Evolutionary conservation across 2,797 vertebrate species (phyloP).

Genomic region (Melanotaenia boesemani): DNA sequence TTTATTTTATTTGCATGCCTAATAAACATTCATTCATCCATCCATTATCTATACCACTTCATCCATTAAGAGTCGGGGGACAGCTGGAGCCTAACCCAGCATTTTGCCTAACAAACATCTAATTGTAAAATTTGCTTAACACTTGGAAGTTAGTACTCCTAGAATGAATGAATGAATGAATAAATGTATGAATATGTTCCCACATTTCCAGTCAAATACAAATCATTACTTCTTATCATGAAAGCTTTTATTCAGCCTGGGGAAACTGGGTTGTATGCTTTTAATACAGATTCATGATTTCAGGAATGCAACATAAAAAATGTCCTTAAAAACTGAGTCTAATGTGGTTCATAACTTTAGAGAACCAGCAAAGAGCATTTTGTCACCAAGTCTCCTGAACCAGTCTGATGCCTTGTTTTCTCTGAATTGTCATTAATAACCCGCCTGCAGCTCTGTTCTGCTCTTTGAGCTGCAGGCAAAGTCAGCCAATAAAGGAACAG

Average conservation of each 20-base stretch:
- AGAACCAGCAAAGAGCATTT: not conserved
- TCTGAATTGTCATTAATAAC: constrained; percentile 23
- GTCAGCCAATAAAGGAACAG: constrained; percentile 68
- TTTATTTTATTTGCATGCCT: not conserved
- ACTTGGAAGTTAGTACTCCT: too few species aligned
- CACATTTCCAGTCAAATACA: too few species aligned
- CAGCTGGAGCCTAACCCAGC: too few species aligned
- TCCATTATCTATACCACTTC: too few species aligned
- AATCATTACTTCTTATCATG: too few species aligned
- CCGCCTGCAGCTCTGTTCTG: constrained; percentile 37
- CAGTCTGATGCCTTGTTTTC: constrained; percentile 7
- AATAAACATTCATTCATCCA: too few species aligned
- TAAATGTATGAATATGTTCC: too few species aligned
- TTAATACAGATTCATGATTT: not conserved
- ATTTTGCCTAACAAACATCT: too few species aligned
- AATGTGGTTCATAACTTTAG: constrained; percentile 14
- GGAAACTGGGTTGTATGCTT: not conserved
- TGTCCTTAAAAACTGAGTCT: not conserved
- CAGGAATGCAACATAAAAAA: not conserved
- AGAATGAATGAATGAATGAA: too few species aligned
- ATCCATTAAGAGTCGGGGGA: too few species aligned
- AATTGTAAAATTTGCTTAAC: too few species aligned
- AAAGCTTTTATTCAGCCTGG: too few species aligned
- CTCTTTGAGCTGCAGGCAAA: constrained; percentile 62
- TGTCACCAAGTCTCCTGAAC: constrained; percentile 12